Evolutionary conservation across 2,797 vertebrate genomes (phyloP).

Genomic region (Oryzias sinensis): DNA sequence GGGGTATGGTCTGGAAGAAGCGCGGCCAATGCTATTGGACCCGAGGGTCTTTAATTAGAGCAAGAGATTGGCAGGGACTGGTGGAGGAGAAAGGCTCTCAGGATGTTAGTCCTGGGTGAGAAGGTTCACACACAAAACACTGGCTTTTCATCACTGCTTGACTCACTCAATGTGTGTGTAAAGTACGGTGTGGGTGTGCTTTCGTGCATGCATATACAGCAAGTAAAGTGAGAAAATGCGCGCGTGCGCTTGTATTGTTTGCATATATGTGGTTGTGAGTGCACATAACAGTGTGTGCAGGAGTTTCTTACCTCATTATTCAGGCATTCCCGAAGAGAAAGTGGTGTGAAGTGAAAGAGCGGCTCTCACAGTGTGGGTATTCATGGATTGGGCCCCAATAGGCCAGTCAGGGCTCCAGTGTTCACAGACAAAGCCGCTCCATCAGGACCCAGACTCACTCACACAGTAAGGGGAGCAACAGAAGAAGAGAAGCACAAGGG

Average conservation of each 20-base stretch:
- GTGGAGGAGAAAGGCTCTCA: constrained; percentile 80
- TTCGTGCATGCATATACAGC: constrained; percentile 24
- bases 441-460: constrained; percentile 75
- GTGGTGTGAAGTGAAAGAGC: constrained; percentile 79
- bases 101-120: constrained; percentile 81
- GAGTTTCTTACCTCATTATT: constrained; percentile 80
- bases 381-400: constrained; percentile 77
- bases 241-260: constrained; percentile 13
- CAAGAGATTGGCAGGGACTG: constrained; percentile 77
- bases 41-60: constrained; percentile 81
- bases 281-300: constrained; percentile 32
- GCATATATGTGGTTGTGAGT: constrained; percentile 9
- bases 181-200: constrained; percentile 52
- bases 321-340: constrained; percentile 81
- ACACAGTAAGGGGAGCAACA: constrained; percentile 72
- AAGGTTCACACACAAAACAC: constrained; percentile 81
- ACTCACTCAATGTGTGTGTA: constrained; percentile 73
- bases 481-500: constrained; percentile 62
- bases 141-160: constrained; percentile 82
- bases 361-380: constrained; percentile 83
- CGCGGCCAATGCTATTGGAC: constrained; percentile 70
- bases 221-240: constrained; percentile 51
- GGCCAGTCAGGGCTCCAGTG: constrained; percentile 72
- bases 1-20: constrained; percentile 61
- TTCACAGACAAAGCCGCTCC: constrained; percentile 78